Evolutionary conservation across 2,888 invertebrate genomes (phyloP).

Genomic region (Gryllus longicercus): DNA sequence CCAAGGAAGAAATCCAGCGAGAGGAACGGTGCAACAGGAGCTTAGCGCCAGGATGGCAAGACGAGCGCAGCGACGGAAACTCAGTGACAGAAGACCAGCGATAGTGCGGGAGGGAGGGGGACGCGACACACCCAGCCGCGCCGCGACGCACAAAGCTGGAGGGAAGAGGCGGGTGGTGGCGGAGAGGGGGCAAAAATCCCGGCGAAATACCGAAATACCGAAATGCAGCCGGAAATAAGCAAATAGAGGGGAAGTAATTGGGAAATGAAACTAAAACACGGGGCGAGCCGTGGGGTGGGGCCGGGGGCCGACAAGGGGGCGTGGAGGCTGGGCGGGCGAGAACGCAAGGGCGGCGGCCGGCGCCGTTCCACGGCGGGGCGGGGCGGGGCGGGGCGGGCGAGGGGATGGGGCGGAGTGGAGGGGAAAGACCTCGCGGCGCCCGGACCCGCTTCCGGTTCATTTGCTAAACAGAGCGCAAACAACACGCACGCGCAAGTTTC

Average conservation of each 20-base stretch:
- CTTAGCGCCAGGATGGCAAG: neutral
- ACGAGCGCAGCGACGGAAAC: neutral
- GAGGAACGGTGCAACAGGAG: too few relatives aligned
- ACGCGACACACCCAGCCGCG: neutral
- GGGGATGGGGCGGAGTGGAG: neutral
- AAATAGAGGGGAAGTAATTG: constrained; percentile 17
- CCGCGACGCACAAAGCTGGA: neutral
- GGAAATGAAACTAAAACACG: constrained; percentile 17
- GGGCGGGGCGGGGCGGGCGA: neutral
- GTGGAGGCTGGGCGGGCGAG: neutral
- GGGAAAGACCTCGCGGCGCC: neutral
- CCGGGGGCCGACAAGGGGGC: too few relatives aligned
- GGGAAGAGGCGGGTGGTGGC: neutral
- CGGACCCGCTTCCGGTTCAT: neutral
- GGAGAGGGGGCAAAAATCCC: constrained; percentile 1
- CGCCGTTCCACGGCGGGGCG: neutral
- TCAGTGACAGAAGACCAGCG: neutral
- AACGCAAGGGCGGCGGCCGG: neutral
- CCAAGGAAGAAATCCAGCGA: too few relatives aligned
- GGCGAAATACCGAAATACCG: neutral
- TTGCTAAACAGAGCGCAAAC: constrained; percentile 11
- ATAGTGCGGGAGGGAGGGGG: neutral
- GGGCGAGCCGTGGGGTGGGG: neutral
- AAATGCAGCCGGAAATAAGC: constrained; percentile 17
- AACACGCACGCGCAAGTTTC: constrained; percentile 17